Evolutionary conservation across 2,113 vertebrate genomes (phyloP).

Genomic region (Sula dactylatra): DNA sequence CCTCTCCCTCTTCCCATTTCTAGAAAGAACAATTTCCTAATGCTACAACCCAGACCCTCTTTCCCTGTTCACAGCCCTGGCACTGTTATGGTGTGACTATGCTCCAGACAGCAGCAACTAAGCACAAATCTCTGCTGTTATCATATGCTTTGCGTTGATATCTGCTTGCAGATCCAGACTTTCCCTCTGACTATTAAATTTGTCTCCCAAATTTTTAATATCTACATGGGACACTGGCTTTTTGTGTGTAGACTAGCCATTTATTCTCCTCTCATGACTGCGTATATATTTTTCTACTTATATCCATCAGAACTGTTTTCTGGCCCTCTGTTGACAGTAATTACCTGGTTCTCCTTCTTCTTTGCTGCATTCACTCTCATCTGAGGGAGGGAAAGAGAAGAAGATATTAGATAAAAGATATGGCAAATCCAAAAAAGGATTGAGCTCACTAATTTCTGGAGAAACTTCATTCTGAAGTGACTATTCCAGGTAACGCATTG

Average conservation of each 20-base stretch:
- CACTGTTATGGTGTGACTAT: neutral
- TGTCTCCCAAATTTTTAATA: neutral
- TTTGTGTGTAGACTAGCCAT: neutral
- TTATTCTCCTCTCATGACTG: neutral
- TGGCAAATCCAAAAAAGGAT: neutral
- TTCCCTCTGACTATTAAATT: neutral
- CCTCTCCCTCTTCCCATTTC: neutral
- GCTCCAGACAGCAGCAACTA: neutral
- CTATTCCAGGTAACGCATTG: neutral
- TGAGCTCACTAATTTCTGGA: neutral
- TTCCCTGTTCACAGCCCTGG: neutral
- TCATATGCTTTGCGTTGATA: neutral
- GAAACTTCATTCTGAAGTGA: neutral
- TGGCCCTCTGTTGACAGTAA: neutral
- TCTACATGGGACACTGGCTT: neutral
- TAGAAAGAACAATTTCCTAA: neutral
- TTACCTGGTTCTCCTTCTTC: conserved; percentile 34
- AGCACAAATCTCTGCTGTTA: neutral
- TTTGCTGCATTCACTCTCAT: neutral
- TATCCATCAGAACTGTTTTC: neutral
- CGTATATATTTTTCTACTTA: neutral
- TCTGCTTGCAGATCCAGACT: neutral
- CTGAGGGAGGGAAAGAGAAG: neutral
- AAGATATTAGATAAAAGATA: neutral
- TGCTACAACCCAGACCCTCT: neutral